Base-by-base conservation (phyloP, 2,113 vertebrate species). In the Spea bombifrons region DNA sequence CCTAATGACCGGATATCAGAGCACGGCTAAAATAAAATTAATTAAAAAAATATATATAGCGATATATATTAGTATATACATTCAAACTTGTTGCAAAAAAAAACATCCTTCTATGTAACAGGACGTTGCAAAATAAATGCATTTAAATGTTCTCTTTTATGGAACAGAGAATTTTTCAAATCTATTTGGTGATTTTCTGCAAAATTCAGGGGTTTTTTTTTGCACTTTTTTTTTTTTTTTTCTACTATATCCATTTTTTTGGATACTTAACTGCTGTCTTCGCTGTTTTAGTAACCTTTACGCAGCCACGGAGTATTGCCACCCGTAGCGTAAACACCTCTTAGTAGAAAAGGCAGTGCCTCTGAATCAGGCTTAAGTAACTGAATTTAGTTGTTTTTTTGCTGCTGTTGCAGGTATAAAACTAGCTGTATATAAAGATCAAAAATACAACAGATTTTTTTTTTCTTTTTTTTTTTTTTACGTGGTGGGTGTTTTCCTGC, bases 401-500 rank as follows among this genome's bases (percentile, higher is more conserved):
- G 48, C 49, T 70, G 75, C 59, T 72, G 68, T 69, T 77, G 75
- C 66, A 48, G 66, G 45, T 48, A 69, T 1, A 71, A 10, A 48
- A 7, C 3, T 4, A 5, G 59, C 69, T 72, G 61, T 79, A 73
- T 52, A 79, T 79, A 79, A n/a, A 64, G 68, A 57, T 65, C 50
- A 13, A 45, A 45, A 8, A 59, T 12, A 59, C 50, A 52, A 53
- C n/a, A 53, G 43, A 47, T 12, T 8, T n/a, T 45, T 12, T 10
- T 4, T 8, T n/a, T 45, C 6, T 10, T 4, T 46, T 46, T 45
- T 67, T 43, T 30, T 59, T 77, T 30, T 45, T 69, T 10, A 47
- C 15, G 43, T 47, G 9, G 75, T 59, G 75, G 75, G 66, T 48
- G 45, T 12, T 53, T 78, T 78, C 8, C 67, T 69, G 67, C 63